Conservation (phyloP, 1,140 invertebrate species). For the Hestina assimilis region DNA sequence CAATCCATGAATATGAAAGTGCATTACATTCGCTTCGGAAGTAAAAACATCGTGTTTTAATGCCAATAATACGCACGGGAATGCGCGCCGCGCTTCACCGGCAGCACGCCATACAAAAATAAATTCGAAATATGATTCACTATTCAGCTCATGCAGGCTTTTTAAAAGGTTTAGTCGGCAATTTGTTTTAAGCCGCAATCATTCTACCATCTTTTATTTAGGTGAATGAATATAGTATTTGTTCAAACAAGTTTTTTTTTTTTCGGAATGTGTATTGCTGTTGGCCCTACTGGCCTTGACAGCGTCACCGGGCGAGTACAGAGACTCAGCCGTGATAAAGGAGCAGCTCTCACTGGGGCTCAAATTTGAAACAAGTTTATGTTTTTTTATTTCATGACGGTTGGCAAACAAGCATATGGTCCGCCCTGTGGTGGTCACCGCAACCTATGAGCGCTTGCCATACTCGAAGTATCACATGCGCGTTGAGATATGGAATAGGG, state of each 20-base stretch:
- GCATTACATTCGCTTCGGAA: constrained; percentile 47
- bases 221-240: not conserved
- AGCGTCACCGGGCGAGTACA: too few species aligned
- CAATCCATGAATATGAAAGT: constrained; percentile 53
- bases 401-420: too few species aligned
- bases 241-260: not conserved
- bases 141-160: constrained; percentile 24
- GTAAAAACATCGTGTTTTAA: constrained; percentile 53
- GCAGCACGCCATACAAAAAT: constrained; percentile 27
- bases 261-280: too few species aligned
- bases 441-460: too few species aligned
- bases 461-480: too few species aligned
- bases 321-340: too few species aligned
- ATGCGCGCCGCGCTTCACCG: constrained; percentile 9
- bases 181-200: constrained; percentile 19
- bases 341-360: too few species aligned
- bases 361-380: too few species aligned
- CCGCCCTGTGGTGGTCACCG: too few species aligned
- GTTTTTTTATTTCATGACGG: too few species aligned
- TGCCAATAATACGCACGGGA: constrained; percentile 42
- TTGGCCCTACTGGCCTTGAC: too few species aligned
- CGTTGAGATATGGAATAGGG: too few species aligned
- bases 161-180: constrained; percentile 18
- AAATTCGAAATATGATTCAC: constrained; percentile 30
- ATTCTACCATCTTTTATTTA: not conserved